Evolutionary conservation across 2,888 invertebrate genomes (phyloP), one percentile per base, ranked within the genome.

Genomic region (Myopa testacea): DNA sequence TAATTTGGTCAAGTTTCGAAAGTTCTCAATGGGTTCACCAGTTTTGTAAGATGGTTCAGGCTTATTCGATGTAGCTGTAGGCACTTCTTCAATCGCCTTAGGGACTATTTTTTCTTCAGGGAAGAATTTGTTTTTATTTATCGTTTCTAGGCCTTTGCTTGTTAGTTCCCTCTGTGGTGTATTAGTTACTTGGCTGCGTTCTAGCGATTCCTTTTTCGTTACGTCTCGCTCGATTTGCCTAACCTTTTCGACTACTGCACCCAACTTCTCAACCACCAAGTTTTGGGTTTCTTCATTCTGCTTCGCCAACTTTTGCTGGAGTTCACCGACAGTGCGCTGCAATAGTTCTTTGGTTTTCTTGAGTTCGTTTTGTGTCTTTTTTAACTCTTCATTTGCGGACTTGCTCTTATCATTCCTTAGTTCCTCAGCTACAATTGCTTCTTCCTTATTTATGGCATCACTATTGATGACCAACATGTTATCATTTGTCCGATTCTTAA

Each of bases 181-280:
- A 10, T 34, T 19, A 38, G 55, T n/a, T 55, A 16, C 72, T 16
- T 12, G 26, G 26, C 26, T 26, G 26, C 26, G 79, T 67, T 76
- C 14, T 3, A 3, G 3, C 55, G 60, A 60, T 37, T 70, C 52
- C 16, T 58, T 26, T 74, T 90, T 89, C 81, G 91, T 87, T 19
- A 91, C 91, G 81, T 91, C 90, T n/a, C 89, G 90, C 82, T 91
- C 91, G 81, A 91, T 89, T 81, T 91, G 88, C 1, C 85, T 83
- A 0, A 87, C 84, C 77, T 84, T 85, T 79, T 88, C 85, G 0
- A 85, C 85, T 8, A 87, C 87, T 82, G 88, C 81, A 12, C 85
- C 87, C 5, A 87, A 80, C 79, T 87, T 87, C 73, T 87, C 85
- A 0, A 83, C 85, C 10, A 87, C 87, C 37, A 88, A 79, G 52